phyloP scores from a whole-genome alignment of 2,113 vertebrate species.

The Thalassarche chlororhynchos region DNA sequence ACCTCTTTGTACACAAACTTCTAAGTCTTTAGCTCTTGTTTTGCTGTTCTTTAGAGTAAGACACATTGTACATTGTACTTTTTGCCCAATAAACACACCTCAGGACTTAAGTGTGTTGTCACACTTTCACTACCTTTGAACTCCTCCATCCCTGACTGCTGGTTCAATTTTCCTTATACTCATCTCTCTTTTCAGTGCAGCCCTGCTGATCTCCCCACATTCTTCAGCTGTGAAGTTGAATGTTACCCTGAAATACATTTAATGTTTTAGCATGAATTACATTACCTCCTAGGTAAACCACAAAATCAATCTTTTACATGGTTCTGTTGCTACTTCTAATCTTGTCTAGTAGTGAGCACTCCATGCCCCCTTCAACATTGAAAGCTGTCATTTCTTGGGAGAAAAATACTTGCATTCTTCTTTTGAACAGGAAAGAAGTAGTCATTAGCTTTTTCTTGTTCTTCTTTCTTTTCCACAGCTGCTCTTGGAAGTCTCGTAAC shows the following conservation, averaged over 20 bases:
- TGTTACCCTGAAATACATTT: not conserved
- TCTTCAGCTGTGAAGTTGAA: not conserved
- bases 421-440: not conserved
- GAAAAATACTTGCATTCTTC: not conserved
- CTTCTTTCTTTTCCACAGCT: no score
- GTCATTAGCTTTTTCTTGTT: no score
- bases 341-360: not conserved
- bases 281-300: not conserved
- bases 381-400: not conserved
- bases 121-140: accelerated
- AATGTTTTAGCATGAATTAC: not conserved
- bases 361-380: not conserved
- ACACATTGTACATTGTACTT: not conserved
- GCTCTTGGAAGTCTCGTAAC: no score
- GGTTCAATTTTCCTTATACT: not conserved
- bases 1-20: not conserved
- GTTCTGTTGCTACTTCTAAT: not conserved
- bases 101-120: not conserved
- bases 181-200: not conserved
- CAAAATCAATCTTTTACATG: not conserved
- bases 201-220: not conserved
- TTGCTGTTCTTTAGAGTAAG: not conserved
- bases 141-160: not conserved
- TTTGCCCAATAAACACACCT: not conserved
- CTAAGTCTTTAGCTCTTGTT: not conserved